Evolutionary conservation across 2,797 vertebrate genomes (phyloP).

Genomic region (Pachyuromys duprasi): DNA sequence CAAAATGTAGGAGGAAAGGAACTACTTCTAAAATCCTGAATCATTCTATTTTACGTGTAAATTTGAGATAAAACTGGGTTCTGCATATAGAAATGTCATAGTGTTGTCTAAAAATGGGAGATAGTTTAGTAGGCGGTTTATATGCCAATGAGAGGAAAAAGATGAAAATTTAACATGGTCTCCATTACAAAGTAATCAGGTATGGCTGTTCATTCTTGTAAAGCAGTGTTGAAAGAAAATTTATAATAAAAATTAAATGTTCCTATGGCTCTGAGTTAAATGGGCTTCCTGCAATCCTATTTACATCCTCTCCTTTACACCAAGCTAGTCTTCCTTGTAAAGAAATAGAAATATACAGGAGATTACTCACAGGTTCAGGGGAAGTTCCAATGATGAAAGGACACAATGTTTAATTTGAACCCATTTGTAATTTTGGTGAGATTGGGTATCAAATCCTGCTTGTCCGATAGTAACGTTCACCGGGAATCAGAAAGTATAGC

Average conservation of each 20-base stretch:
- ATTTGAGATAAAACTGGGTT: conserved; percentile 38
- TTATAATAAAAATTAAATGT: conserved; percentile 41
- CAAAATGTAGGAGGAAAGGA: background rate
- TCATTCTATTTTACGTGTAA: conserved; percentile 29
- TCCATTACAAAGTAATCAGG: conserved; percentile 1
- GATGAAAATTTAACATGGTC: conserved; percentile 1
- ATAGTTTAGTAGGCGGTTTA: background rate
- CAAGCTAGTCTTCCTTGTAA: conserved; percentile 24
- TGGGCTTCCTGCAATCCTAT: background rate
- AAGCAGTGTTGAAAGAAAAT: conserved; percentile 48
- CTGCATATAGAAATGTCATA: background rate
- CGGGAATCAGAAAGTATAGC: background rate
- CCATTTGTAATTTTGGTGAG: conserved; percentile 19
- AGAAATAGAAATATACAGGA: background rate
- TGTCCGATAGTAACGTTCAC: conserved; percentile 10
- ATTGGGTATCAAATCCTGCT: background rate
- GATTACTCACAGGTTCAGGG: conserved; percentile 4
- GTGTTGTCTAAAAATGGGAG: conserved; percentile 39
- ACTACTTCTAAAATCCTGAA: background rate
- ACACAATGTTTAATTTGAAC: conserved; percentile 44
- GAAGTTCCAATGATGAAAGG: background rate
- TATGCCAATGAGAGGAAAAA: conserved; percentile 18
- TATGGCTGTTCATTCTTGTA: background rate
- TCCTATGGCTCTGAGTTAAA: conserved; percentile 36
- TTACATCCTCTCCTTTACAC: background rate